Percentiles rank a stretch among this genome's conserved stretches.
Conservation (phyloP, 1,140 invertebrate species). For the Anastrepha ludens region DNA sequence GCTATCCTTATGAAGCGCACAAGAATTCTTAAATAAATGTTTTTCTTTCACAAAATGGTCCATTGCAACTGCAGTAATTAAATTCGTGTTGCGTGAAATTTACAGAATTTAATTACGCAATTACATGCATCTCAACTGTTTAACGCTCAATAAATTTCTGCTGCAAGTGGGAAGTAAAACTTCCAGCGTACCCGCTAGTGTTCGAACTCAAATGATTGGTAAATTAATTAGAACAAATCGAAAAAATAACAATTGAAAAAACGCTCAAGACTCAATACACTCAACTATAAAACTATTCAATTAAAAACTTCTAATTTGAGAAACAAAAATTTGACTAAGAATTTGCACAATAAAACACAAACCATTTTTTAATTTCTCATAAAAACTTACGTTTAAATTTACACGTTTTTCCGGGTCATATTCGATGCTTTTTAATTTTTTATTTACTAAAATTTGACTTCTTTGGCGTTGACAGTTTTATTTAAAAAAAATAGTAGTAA, state of each 20-base stretch:
- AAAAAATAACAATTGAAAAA: background rate
- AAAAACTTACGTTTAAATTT: too few species aligned
- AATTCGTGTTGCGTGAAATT: slow-evolving; percentile 29
- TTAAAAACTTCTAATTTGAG: too few species aligned
- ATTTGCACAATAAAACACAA: too few species aligned
- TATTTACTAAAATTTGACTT: too few species aligned
- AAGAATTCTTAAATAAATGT: too few species aligned
- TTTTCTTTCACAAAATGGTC: background rate
- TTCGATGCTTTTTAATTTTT: too few species aligned
- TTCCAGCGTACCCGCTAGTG: background rate
- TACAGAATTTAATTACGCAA: slow-evolving; percentile 34
- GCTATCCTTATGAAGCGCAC: too few species aligned
- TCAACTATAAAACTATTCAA: background rate
- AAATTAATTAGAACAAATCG: background rate
- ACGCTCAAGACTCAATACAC: background rate
- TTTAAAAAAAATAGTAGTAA: too few species aligned
- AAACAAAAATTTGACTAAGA: too few species aligned
- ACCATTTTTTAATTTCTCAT: too few species aligned
- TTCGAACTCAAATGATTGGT: background rate
- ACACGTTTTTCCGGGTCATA: too few species aligned
- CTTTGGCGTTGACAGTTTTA: too few species aligned
- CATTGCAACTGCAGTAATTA: slow-evolving; percentile 12
- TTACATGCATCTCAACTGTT: background rate
- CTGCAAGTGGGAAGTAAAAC: background rate
- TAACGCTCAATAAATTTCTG: slow-evolving; percentile 29